A percentile compares a stretch with the other conserved stretches of the same genome.
phyloP scores from a whole-genome alignment of 2,888 invertebrate genomes.

The Marronus borbonicus region DNA sequence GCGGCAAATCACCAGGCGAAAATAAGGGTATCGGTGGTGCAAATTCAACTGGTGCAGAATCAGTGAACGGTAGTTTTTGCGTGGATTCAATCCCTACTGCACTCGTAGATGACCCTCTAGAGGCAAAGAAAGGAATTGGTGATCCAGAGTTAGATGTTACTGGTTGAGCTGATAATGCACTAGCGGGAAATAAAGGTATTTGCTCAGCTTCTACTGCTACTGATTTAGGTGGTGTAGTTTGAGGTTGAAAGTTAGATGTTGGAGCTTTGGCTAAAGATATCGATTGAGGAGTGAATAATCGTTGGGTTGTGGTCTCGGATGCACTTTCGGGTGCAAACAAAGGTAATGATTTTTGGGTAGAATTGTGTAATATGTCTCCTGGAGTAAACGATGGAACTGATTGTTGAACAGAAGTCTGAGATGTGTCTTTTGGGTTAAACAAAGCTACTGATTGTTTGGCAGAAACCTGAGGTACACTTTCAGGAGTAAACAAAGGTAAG shows the following conservation, averaged over 20 bases:
- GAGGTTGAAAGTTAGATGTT: neutral
- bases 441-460: conserved; percentile 3
- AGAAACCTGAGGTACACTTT: neutral
- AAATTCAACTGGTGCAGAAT: neutral
- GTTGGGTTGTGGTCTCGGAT: neutral
- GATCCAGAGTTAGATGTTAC: conserved; percentile 12
- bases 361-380: neutral
- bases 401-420: neutral
- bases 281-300: neutral
- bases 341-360: neutral
- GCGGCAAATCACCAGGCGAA: conserved; percentile 49
- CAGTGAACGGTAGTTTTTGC: neutral
- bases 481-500: neutral
- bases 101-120: neutral
- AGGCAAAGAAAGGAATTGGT: conserved; percentile 18
- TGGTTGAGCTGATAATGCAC: neutral
- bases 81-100: neutral
- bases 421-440: neutral
- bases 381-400: neutral
- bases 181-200: neutral
- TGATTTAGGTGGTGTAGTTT: neutral
- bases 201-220: neutral
- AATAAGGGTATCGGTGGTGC: conserved; percentile 52
- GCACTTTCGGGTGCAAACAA: neutral
- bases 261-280: neutral